Percentiles rank a stretch among this genome's conserved stretches.
These are phyloP conservation scores for Polypterus senegalus DNA, from an alignment of 2,113 vertebrate genomes.

Conservation along the genomic window DNA sequence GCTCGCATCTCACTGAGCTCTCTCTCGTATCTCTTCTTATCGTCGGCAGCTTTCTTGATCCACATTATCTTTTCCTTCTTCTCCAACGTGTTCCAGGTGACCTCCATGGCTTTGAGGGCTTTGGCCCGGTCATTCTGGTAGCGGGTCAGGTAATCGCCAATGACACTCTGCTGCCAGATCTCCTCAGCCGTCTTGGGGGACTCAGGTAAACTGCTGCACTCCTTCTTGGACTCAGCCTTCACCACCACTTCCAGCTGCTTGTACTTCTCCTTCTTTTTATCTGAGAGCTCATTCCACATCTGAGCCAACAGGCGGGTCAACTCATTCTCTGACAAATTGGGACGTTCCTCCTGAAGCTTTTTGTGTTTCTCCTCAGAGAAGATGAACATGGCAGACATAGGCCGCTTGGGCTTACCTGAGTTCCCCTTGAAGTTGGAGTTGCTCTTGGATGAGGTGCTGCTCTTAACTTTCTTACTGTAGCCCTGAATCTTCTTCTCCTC, in stretches of 20 bases:
- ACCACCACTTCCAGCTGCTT: slow-evolving; percentile 73
- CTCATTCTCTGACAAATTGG: slow-evolving; percentile 82
- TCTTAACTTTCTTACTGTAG: slow-evolving; percentile 59
- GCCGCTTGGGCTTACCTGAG: slow-evolving; percentile 83
- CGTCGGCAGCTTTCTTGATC: slow-evolving; percentile 97
- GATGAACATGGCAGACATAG: slow-evolving; percentile 96
- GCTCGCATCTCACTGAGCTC: slow-evolving; percentile 93
- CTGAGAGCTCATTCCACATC: slow-evolving; percentile 91
- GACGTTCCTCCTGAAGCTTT: slow-evolving; percentile 84
- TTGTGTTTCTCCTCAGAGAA: slow-evolving; percentile 89
- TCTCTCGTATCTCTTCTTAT: slow-evolving; percentile 96
- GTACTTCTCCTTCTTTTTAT: slow-evolving; percentile 96
- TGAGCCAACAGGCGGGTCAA: slow-evolving; percentile 82
- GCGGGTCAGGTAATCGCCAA: slow-evolving; percentile 89
- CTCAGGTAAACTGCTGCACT: slow-evolving; percentile 80
- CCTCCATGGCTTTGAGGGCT: slow-evolving; percentile 88
- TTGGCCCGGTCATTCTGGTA: slow-evolving; percentile 90
- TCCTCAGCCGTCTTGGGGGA: slow-evolving; percentile 90
- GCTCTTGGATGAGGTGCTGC: slow-evolving; percentile 67
- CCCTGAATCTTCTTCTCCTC: slow-evolving; percentile 84
- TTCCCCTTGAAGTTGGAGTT: slow-evolving; percentile 65
- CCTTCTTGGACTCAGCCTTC: slow-evolving; percentile 82
- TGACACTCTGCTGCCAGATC: slow-evolving; percentile 96
- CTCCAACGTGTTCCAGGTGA: slow-evolving; percentile 92
- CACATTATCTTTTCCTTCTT: slow-evolving; percentile 98